Conservation (phyloP, 2,888 invertebrate species). For the Amphipoea lucens region DNA sequence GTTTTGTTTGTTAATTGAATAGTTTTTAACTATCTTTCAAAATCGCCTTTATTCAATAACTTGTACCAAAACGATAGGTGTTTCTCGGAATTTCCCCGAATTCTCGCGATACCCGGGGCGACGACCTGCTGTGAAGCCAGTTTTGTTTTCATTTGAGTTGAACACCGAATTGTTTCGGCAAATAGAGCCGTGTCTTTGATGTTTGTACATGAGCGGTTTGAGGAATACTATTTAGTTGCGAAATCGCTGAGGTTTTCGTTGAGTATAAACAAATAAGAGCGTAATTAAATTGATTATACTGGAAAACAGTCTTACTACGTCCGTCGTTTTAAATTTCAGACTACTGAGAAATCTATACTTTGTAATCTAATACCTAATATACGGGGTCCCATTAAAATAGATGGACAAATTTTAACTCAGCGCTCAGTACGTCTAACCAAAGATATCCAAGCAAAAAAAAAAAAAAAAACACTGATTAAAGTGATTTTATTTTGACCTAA, state of each 20-base stretch:
- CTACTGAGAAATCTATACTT: too few species aligned
- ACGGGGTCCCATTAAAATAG: too few species aligned
- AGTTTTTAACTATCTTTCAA: background rate
- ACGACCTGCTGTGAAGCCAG: slow-evolving; percentile 47
- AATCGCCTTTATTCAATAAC: background rate
- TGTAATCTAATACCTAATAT: too few species aligned
- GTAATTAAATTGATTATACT: slow-evolving; percentile 11
- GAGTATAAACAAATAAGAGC: background rate
- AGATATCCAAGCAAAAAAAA: too few species aligned
- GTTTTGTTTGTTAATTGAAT: too few species aligned
- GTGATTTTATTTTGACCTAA: too few species aligned
- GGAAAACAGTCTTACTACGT: background rate
- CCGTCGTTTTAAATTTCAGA: too few species aligned
- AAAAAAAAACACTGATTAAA: too few species aligned
- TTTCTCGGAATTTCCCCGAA: slow-evolving; percentile 33
- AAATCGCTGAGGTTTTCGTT: background rate
- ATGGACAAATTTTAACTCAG: too few species aligned
- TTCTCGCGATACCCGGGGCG: slow-evolving; percentile 32
- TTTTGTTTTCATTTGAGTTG: slow-evolving; percentile 60
- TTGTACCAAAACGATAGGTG: slow-evolving; percentile 47
- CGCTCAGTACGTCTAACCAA: too few species aligned
- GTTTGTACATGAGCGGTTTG: slow-evolving; percentile 27
- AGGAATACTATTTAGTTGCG: background rate
- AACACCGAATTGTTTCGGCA: slow-evolving; percentile 57
- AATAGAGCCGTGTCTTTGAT: slow-evolving; percentile 48